Base-by-base conservation (phyloP, 2,113 vertebrate species). In the Regulus satrapa region DNA sequence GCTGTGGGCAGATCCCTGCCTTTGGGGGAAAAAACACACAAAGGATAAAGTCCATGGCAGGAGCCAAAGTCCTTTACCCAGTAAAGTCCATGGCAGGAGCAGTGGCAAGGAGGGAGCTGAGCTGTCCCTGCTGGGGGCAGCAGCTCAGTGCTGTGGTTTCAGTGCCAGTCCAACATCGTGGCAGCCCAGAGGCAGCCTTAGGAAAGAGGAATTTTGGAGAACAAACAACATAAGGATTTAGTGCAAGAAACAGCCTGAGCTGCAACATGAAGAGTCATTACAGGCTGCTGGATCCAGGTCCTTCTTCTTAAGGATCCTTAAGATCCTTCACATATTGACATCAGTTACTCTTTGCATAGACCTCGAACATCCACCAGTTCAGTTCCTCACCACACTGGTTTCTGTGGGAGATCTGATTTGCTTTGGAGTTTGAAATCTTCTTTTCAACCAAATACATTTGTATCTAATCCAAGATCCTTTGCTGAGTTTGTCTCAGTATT, bases 231-330 rank as follows among this genome's bases (percentile, higher is more conserved):
- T n/a, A 2, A 9, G 48, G 17, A 14, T 72, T 62, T 28, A 36
- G 48, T 34, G 52, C 32, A 25, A 16, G 59, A 28, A 73, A 19
- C 23, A 73, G 59, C 26, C 68, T 43, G 59, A 36, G 21, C 43
- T 66, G 59, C 24, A 14, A 1, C 2, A 0, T 13, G 51, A 51
- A 36, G 59, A 40, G 64, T 25, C 3, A 0, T 8, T 12, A 1
- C 1, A 26, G 58, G 49, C 31, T 68, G 4, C 63, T 76, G 68
- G 45, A 25, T 41, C 54, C 45, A n/a, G 12, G 14, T 48, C 16
- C 26, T 90, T 18, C 67, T 40, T 63, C 25, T 40, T 45, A 18
- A n/a, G n/a, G 19, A 26, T 68, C 49, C n/a, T n/a, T n/a, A n/a
- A n/a, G n/a, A n/a, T n/a, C n/a, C n/a, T n/a, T n/a, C n/a, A n/a